phyloP scores from a whole-genome alignment of 2,888 invertebrate species.

The Sipha maydis region DNA sequence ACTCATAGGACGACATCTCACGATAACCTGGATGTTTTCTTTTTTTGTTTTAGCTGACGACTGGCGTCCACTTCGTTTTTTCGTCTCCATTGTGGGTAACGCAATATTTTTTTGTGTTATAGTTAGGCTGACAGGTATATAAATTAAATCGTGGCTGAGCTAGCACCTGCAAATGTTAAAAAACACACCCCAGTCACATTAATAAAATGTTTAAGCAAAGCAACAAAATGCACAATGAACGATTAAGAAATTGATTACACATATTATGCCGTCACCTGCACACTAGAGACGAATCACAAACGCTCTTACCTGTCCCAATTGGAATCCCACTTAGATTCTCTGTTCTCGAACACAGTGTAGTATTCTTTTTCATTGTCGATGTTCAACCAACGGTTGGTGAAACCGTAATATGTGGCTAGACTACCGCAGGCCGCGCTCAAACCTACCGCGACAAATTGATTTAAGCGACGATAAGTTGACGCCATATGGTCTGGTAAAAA shows the following conservation, averaged over 20 bases:
- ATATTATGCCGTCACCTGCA: background rate
- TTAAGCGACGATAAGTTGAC: slow-evolving; percentile 2
- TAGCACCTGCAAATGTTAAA: slow-evolving; percentile 58
- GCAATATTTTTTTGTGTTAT: slow-evolving; percentile 32
- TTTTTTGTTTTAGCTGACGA: slow-evolving; percentile 67
- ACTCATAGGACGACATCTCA: slow-evolving; percentile 95
- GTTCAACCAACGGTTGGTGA: background rate
- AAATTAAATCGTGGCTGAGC: slow-evolving; percentile 14
- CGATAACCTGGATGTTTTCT: slow-evolving; percentile 96
- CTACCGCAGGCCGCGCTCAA: slow-evolving; percentile 23
- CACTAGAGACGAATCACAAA: background rate
- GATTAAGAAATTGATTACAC: background rate
- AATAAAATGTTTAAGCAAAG: slow-evolving; percentile 27
- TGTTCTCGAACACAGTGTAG: slow-evolving; percentile 37
- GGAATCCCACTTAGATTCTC: slow-evolving; percentile 38
- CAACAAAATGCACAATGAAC: background rate
- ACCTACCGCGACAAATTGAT: background rate
- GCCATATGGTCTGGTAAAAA: slow-evolving; percentile 18
- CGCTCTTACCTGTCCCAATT: slow-evolving; percentile 55
- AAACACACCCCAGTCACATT: slow-evolving; percentile 48
- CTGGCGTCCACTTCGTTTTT: slow-evolving; percentile 38
- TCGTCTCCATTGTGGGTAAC: slow-evolving; percentile 5
- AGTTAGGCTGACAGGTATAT: background rate
- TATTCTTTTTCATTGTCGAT: background rate
- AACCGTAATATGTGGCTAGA: slow-evolving; percentile 33